These are phyloP conservation scores for Rhinolophus sinicus DNA, from an alignment of 2,113 vertebrate species.

Conservation along the genomic window DNA sequence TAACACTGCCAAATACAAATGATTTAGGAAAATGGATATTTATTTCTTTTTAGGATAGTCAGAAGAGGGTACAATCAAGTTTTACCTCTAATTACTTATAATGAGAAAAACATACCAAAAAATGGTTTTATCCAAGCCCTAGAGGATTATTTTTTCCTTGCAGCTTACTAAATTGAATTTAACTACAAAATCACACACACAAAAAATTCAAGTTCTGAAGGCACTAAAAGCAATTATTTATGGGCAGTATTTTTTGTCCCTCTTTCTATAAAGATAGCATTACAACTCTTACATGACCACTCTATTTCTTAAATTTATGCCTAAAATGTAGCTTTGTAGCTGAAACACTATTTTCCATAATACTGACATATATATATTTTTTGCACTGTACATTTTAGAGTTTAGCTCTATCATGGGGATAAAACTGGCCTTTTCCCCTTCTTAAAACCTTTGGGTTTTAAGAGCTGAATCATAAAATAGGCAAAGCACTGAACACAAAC, in stretches of 20 bases:
- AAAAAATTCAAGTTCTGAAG: neutral
- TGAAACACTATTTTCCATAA: neutral
- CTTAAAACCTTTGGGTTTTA: neutral
- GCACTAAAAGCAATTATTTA: neutral
- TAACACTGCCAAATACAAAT: neutral
- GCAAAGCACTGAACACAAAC: neutral
- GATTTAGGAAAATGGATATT: neutral
- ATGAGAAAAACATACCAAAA: neutral
- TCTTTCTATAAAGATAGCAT: neutral
- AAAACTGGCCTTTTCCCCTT: neutral
- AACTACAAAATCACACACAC: neutral
- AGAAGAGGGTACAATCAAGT: neutral
- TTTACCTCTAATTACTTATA: constrained; percentile 10
- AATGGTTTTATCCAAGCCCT: neutral
- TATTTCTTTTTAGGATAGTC: neutral
- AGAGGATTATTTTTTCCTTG: neutral
- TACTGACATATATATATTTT: neutral
- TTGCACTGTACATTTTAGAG: neutral
- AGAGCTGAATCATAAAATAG: constrained; percentile 1
- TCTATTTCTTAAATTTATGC: neutral
- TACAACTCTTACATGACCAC: neutral
- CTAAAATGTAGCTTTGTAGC: neutral
- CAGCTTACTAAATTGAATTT: neutral
- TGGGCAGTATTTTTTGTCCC: neutral
- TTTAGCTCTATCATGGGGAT: neutral